Conservation (phyloP, 2,888 invertebrate genomes). For the Caenorhabditis sp. region DNA sequence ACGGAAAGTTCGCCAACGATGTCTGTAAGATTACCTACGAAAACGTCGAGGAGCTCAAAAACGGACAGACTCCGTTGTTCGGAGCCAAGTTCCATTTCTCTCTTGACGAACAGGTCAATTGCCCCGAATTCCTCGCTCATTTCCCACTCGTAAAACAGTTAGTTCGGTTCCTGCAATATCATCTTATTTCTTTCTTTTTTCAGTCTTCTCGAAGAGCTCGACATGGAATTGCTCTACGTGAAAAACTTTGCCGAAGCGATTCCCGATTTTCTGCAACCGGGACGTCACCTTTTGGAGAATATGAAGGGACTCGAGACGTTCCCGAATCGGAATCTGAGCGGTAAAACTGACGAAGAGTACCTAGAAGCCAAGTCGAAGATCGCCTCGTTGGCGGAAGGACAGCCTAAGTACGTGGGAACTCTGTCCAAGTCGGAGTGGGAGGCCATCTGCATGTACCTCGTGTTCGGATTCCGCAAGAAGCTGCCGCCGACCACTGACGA, state of each 20-base stretch:
- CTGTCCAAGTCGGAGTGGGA: slow-evolving; percentile 78
- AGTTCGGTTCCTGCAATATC: too few species aligned
- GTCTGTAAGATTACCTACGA: slow-evolving; percentile 81
- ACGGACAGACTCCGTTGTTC: slow-evolving; percentile 85
- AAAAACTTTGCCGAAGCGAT: slow-evolving; percentile 74
- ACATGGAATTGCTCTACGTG: slow-evolving; percentile 75
- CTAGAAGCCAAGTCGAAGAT: slow-evolving; percentile 36
- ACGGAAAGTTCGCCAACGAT: slow-evolving; percentile 79
- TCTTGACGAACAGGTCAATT: slow-evolving; percentile 93
- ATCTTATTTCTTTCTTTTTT: slow-evolving; percentile 56
- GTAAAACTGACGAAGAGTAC: slow-evolving; percentile 39
- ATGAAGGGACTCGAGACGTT: slow-evolving; percentile 74
- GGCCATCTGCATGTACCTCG: slow-evolving; percentile 77
- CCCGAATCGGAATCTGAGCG: slow-evolving; percentile 68
- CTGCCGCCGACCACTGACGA: slow-evolving; percentile 9
- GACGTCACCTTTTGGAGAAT: slow-evolving; percentile 29
- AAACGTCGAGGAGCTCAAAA: slow-evolving; percentile 66
- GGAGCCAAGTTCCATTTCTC: slow-evolving; percentile 96
- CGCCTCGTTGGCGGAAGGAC: slow-evolving; percentile 15
- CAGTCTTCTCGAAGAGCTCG: slow-evolving; percentile 74
- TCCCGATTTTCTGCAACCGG: slow-evolving; percentile 42
- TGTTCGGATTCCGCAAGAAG: slow-evolving; percentile 75
- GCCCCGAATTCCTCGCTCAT: slow-evolving; percentile 97
- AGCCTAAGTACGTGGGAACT: slow-evolving; percentile 72
- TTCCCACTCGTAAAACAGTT: slow-evolving; percentile 83